Percentiles rank a stretch among this genome's conserved stretches.
Evolutionary conservation across 2,888 invertebrate species (phyloP).

Genomic region (Pachydiplax longipennis): DNA sequence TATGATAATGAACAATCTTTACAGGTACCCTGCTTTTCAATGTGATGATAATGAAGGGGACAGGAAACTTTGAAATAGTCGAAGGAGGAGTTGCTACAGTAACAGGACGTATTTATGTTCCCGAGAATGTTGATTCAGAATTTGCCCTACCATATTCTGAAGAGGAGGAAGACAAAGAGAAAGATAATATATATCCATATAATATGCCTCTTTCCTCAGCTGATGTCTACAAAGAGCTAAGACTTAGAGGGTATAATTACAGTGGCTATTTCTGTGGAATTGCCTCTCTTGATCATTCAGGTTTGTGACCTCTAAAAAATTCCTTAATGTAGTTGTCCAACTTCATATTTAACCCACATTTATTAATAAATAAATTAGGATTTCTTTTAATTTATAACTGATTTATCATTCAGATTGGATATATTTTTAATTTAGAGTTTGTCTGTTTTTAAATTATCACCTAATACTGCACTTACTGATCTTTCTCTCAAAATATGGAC

Average conservation of each 20-base stretch:
- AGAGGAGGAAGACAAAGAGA: background rate
- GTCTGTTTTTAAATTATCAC: no score
- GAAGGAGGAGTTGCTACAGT: slow-evolving; percentile 75
- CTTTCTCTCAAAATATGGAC: no score
- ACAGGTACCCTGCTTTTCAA: slow-evolving; percentile 61
- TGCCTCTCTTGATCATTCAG: slow-evolving; percentile 54
- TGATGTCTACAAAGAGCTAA: slow-evolving; percentile 57
- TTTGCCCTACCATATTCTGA: slow-evolving; percentile 47
- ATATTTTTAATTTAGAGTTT: no score
- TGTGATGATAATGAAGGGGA: slow-evolving; percentile 68
- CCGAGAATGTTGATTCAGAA: slow-evolving; percentile 64
- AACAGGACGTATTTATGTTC: slow-evolving; percentile 71
- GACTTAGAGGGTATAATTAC: slow-evolving; percentile 58
- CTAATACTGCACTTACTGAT: no score
- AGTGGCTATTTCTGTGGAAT: slow-evolving; percentile 58
- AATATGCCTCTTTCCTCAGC: slow-evolving; percentile 47
- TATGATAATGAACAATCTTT: background rate
- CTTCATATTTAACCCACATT: no score
- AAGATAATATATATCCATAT: background rate
- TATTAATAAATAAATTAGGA: no score
- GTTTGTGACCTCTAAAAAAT: slow-evolving; percentile 36
- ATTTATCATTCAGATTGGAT: no score
- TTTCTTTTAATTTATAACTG: no score
- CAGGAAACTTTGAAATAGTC: slow-evolving; percentile 69
- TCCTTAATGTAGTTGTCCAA: no score